Evolutionary conservation across 1,140 invertebrate genomes (phyloP).

Genomic region (Brachionus angularis): DNA sequence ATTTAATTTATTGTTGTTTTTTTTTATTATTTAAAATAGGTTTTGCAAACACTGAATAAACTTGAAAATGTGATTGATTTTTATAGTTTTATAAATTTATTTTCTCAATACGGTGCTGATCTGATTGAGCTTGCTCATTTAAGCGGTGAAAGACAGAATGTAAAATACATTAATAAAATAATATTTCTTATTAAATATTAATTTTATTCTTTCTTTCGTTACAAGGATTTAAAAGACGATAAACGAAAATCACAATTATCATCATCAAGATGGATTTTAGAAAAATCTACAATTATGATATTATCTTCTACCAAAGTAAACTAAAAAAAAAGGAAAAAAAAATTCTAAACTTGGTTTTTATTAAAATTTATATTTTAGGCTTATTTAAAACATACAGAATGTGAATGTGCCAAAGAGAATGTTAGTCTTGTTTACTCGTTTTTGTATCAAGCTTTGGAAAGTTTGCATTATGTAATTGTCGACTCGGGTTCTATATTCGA

Average conservation of each 20-base stretch:
- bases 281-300: conserved; percentile 94
- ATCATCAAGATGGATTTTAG: conserved; percentile 84
- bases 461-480: conserved; percentile 93
- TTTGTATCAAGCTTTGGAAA: conserved; percentile 90
- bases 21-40: too few relatives aligned
- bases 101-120: conserved; percentile 93
- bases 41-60: conserved; percentile 45
- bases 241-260: conserved; percentile 87
- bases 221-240: conserved; percentile 88
- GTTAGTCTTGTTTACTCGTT: conserved; percentile 77
- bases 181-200: neutral
- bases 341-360: conserved; percentile 5
- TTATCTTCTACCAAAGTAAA: conserved; percentile 86
- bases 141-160: conserved; percentile 65
- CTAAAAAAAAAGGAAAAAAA: neutral
- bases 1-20: too few relatives aligned
- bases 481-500: conserved; percentile 67
- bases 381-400: conserved; percentile 76
- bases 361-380: neutral
- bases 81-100: conserved; percentile 55
- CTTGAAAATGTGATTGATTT: neutral
- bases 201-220: conserved; percentile 43
- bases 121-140: conserved; percentile 96
- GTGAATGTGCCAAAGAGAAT: conserved; percentile 83
- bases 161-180: conserved; percentile 52